Base-by-base conservation (phyloP, 1,140 invertebrate species). In the Popillia japonica region DNA sequence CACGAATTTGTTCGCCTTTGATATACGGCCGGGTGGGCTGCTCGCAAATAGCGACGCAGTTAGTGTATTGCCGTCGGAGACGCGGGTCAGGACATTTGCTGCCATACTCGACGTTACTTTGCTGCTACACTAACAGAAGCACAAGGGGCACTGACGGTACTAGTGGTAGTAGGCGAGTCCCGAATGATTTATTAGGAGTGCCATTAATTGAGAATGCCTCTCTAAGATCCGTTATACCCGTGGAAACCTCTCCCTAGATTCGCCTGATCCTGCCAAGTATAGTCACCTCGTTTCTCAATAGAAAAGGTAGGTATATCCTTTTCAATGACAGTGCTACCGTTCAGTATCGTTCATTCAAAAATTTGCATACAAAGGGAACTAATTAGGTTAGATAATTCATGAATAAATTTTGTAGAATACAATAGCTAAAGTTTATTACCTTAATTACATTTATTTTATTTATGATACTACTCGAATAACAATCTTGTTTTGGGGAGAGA, bases 41-140 rank as follows among this genome's bases (percentile, higher is more conserved):
- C 17, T 55, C 48, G 14, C 48, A 55, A 55, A 55, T 55, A 55
- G 48, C 48, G 17, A 14, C 14, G 48, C 17, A 34, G 27, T 55
- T 55, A 55, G 48, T 55, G n/a, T 55, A 55, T 55, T 55, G 48
- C 48, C 48, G 48, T 55, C 48, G 48, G 48, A 55, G 48, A 55
- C 48, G 48, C 48, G 48, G 48, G 48, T 55, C 48, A 55, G 48
- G 48, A 55, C 44, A 48, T 34, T 34, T 34, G 27, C 27, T 4
- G 27, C 27, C 27, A 34, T 34, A 34, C 27, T 34, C 27, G 27
- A 34, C 27, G 27, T 34, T 2, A 4, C 27, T 34, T 34, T 34
- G 27, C 27, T 34, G 27, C 27, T 34, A 34, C 27, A 4, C 27
- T 34, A 34, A 34, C 27, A 34, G 27, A 34, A 34, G 27, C 27